A percentile compares a stretch with the other conserved stretches of the same genome.
phyloP scores from a whole-genome alignment of 2,113 vertebrate species.

The Cephalophus harveyi region DNA sequence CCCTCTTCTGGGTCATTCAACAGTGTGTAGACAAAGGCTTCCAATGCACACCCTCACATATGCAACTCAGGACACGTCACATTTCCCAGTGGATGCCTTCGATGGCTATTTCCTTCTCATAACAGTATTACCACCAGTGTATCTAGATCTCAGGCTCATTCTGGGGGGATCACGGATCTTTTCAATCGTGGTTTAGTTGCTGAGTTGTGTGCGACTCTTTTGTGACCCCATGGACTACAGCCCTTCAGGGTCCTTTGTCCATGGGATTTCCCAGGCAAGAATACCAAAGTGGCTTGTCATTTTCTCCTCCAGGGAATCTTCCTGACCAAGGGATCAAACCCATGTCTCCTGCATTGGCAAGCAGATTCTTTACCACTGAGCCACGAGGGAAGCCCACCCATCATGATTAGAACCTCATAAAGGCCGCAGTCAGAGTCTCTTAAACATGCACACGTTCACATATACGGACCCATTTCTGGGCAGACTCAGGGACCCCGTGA shows the following conservation, averaged over 20 bases:
- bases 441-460: background rate
- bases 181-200: background rate
- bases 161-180: fast-evolving
- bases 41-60: fast-evolving
- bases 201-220: background rate
- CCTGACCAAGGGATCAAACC: background rate
- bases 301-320: background rate
- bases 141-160: background rate
- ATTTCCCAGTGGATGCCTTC: background rate
- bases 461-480: background rate
- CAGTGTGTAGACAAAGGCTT: fast-evolving
- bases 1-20: background rate
- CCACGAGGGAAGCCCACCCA: background rate
- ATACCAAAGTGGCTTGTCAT: background rate
- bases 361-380: background rate
- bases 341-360: background rate
- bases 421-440: background rate
- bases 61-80: background rate
- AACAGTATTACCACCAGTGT: background rate
- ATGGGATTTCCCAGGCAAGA: background rate
- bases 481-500: background rate
- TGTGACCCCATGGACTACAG: background rate
- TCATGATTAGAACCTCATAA: background rate
- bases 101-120: background rate
- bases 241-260: background rate